These are phyloP conservation scores for Kradibia gibbosae DNA, from an alignment of 1,140 invertebrate genomes.

Conservation along the genomic window DNA sequence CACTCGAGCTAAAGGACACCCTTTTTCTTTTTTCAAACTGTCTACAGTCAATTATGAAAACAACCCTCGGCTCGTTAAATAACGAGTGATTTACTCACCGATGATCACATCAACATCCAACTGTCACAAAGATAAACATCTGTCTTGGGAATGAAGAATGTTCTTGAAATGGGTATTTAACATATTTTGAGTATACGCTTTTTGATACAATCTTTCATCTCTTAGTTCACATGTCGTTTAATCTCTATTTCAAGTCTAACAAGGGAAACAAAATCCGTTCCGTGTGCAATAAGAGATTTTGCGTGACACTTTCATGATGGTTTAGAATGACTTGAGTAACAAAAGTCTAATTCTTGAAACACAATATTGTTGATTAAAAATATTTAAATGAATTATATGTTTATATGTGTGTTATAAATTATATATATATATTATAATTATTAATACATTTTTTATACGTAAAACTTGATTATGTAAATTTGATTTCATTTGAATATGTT, in stretches of 20 bases:
- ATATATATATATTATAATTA: not conserved
- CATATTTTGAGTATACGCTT: not conserved
- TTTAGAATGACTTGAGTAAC: not conserved
- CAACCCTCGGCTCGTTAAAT: constrained; percentile 37
- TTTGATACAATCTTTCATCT: not conserved
- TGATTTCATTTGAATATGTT: too few relatives aligned
- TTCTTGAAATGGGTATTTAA: constrained; percentile 1
- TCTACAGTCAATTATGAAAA: constrained; percentile 45
- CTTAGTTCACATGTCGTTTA: not conserved
- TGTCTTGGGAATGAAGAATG: constrained; percentile 2
- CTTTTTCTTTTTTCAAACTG: not conserved
- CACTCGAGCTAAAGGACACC: not conserved
- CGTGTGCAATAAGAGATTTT: not conserved
- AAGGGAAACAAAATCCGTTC: not conserved
- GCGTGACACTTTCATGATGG: not conserved
- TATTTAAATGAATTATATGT: not conserved
- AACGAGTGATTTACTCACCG: not conserved
- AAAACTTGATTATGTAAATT: too few relatives aligned
- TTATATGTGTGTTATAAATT: not conserved
- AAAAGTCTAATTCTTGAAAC: not conserved
- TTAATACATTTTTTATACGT: not conserved
- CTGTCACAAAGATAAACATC: constrained; percentile 7
- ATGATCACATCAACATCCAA: constrained; percentile 23
- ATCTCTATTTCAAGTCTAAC: not conserved
- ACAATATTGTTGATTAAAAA: not conserved